A percentile compares a stretch with the other conserved stretches of the same genome.
These are phyloP conservation scores for Boleophthalmus pectinirostris DNA, from an alignment of 2,113 vertebrate species.

Conservation along the genomic window DNA sequence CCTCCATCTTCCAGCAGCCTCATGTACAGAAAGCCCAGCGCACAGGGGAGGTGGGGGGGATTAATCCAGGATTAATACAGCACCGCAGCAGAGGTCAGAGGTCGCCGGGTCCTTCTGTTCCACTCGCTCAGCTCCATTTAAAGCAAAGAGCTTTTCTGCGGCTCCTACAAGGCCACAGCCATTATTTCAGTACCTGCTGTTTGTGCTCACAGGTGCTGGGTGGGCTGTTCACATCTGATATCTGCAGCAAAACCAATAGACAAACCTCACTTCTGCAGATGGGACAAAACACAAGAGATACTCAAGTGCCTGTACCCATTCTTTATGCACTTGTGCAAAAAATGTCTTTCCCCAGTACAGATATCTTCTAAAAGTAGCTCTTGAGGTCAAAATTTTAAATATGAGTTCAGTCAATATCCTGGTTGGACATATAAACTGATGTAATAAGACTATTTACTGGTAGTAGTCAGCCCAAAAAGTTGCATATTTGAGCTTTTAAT, in stretches of 20 bases:
- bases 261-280: constrained; percentile 7
- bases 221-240: constrained; percentile 16
- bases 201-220: constrained; percentile 36
- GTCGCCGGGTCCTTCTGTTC: constrained; percentile 32
- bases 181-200: constrained; percentile 34
- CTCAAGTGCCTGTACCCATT: too few relatives aligned
- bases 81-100: constrained; percentile 29
- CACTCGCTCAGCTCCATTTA: constrained; percentile 39
- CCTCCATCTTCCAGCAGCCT: background rate
- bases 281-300: constrained; percentile 1
- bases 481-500: too few relatives aligned
- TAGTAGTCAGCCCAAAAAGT: too few relatives aligned
- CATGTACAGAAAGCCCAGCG: constrained; percentile 4
- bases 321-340: too few relatives aligned
- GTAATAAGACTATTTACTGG: too few relatives aligned
- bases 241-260: constrained; percentile 30
- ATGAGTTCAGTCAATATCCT: too few relatives aligned
- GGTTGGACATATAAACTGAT: too few relatives aligned
- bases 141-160: constrained; percentile 30
- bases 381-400: too few relatives aligned
- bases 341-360: too few relatives aligned
- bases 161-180: constrained; percentile 25
- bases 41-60: background rate
- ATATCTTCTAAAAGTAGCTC: too few relatives aligned
- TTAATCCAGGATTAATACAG: constrained; percentile 37